These are phyloP conservation scores for Percopsis transmontana DNA, from an alignment of 2,113 vertebrate species.

Conservation along the genomic window DNA sequence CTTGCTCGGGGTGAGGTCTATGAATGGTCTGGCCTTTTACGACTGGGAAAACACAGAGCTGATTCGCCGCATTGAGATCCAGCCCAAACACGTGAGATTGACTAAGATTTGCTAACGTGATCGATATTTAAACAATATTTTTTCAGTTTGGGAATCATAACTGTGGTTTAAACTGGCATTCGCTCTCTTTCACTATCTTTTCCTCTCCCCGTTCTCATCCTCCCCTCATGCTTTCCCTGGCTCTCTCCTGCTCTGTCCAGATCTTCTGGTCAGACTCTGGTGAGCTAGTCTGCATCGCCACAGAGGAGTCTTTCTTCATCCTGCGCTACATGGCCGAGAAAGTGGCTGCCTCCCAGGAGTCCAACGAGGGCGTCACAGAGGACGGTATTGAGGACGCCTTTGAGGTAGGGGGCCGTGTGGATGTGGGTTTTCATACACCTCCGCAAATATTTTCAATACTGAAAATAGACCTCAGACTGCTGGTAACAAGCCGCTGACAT, in stretches of 20 bases:
- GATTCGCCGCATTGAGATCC: constrained; percentile 97
- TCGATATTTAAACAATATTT: background rate
- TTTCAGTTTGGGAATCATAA: background rate
- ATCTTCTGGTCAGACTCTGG: constrained; percentile 99
- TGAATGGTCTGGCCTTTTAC: constrained; percentile 96
- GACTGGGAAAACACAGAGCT: constrained; percentile 98
- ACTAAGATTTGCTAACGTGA: background rate
- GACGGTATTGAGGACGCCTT: constrained; percentile 99
- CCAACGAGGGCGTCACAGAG: constrained; percentile 94
- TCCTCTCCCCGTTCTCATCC: background rate
- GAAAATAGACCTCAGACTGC: background rate
- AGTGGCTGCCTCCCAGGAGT: constrained; percentile 93
- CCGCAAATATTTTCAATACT: background rate
- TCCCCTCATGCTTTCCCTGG: background rate
- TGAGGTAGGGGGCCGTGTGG: constrained; percentile 77
- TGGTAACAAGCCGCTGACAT: background rate
- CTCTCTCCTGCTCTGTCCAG: constrained; percentile 64
- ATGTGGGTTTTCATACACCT: background rate
- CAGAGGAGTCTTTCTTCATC: constrained; percentile 98
- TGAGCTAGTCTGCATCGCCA: constrained; percentile 97
- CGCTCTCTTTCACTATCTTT: background rate
- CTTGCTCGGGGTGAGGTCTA: constrained; percentile 92
- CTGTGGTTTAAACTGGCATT: background rate
- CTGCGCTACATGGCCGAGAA: constrained; percentile 95
- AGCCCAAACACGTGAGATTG: constrained; percentile 90